Base-by-base conservation (phyloP, 35 echinoderm and acorn worm species). In the Hemicentrotus pulcherrimus region DNA sequence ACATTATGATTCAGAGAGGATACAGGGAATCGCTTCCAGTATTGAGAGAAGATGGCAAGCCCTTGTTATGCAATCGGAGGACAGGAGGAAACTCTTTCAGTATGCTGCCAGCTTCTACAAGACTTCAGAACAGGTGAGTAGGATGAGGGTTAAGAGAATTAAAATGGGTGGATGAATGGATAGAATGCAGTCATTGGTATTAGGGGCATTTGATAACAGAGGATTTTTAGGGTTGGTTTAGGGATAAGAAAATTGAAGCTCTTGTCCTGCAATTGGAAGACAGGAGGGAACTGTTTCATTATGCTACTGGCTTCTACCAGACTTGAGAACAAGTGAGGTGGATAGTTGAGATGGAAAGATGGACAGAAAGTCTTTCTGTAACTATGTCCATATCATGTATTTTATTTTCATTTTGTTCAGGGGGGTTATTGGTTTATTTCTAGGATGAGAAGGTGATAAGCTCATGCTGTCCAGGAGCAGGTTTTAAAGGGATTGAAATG, bases 101-200 rank as follows among this genome's bases (percentile, higher is more conserved):
- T 97, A 97, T 95, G 97, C 96, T 32, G 95, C 95, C 70, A 99
- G 97, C 94, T 99, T 99, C 94, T 99, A 99, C 91, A 99, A 99
- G 86, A 97, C 97, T 58, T 99, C 98, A 96, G 97, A 97, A 48
- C 96, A 97, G 96, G 98, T 99, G 88, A 96, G 97, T 13, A 59
- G 16, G 88, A 33, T 0, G 28, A n/a, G 65, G 24, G 22, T 78
- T 78, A 9, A 11, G 52, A 12, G 52, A 16, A 41, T 41, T 41
- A 41, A 41, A 41, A 41, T 10, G 8, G 24, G 3, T 70, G 61
- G 24, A 70, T n/a, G 7, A 4, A 78, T 70, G 48, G 48, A 55
- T 11, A 55, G 6, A 55, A 55, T 55, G 9, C 2, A 55, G 10
- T 55, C 50, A 55, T 55, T 55, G 50, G 50, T 15, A 14, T 55